These are phyloP conservation scores for Anastrepha obliqua DNA, from an alignment of 1,140 invertebrate genomes.

Conservation along the genomic window DNA sequence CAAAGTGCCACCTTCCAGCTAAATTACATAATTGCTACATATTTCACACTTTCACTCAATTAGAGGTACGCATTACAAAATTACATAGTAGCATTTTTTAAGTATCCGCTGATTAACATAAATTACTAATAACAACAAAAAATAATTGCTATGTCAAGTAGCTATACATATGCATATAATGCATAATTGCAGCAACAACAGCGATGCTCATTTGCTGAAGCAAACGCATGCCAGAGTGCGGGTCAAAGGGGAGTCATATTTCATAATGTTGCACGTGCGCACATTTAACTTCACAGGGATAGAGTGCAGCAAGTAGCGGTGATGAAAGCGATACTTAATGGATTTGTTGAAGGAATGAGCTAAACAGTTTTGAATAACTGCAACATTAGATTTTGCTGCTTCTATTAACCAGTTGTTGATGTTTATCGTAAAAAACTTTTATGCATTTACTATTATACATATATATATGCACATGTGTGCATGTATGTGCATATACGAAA, in stretches of 20 bases:
- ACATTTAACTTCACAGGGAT: constrained; percentile 16
- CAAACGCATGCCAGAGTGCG: neutral
- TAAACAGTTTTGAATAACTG: neutral
- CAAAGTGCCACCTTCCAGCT: neutral
- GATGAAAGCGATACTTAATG: neutral
- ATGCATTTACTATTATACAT: too few species aligned
- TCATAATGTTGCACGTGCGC: constrained; percentile 46
- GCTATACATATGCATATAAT: constrained; percentile 2
- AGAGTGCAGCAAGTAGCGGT: neutral
- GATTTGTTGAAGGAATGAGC: neutral
- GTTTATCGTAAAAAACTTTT: constrained; percentile 10
- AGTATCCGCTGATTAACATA: constrained; percentile 41
- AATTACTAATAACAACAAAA: constrained; percentile 42
- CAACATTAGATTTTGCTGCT: neutral
- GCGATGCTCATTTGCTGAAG: neutral
- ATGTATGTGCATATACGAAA: neutral
- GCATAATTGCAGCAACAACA: constrained; percentile 33
- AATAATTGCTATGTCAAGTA: constrained; percentile 28
- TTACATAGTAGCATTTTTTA: constrained; percentile 23
- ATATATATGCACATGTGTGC: neutral
- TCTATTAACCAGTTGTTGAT: constrained; percentile 24
- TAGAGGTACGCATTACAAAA: constrained; percentile 11
- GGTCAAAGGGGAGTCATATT: constrained; percentile 34
- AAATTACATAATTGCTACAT: neutral
- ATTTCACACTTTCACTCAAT: constrained; percentile 35